phyloP scores from a whole-genome alignment of 2,888 invertebrate genomes.

The Dicycla oo region DNA sequence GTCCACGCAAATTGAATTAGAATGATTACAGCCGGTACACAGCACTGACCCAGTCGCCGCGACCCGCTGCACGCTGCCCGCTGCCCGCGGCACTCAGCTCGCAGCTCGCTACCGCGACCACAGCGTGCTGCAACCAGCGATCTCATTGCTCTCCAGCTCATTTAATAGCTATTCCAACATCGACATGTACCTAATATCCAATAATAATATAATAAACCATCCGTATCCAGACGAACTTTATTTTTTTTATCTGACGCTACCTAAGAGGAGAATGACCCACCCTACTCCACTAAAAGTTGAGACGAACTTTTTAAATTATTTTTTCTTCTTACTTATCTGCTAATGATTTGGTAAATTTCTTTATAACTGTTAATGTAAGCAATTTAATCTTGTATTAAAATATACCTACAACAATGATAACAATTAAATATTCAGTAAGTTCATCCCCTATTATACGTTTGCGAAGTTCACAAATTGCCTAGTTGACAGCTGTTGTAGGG shows the following conservation, averaged over 20 bases:
- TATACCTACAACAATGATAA: slow-evolving; percentile 20
- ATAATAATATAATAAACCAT: slow-evolving; percentile 27
- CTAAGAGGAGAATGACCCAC: slow-evolving; percentile 18
- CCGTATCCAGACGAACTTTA: slow-evolving; percentile 22
- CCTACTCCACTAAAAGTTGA: slow-evolving; percentile 44
- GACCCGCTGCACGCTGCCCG: slow-evolving; percentile 45
- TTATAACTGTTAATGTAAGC: slow-evolving; percentile 30
- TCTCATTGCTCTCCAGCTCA: slow-evolving; percentile 13
- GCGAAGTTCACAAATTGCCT: slow-evolving; percentile 24
- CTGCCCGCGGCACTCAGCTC: slow-evolving; percentile 1
- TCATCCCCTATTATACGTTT: slow-evolving; percentile 11
- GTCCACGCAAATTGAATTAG: slow-evolving; percentile 85
- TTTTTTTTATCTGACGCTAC: slow-evolving; percentile 23
- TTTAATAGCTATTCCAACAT: slow-evolving; percentile 8
- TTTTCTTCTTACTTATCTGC: slow-evolving; percentile 36
- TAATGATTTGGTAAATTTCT: slow-evolving; percentile 57
- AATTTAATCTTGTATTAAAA: slow-evolving; percentile 26
- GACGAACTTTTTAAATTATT: slow-evolving; percentile 57
- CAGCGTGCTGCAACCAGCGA: slow-evolving; percentile 12
- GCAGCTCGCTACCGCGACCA: neutral
- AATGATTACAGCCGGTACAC: slow-evolving; percentile 78
- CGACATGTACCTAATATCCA: neutral
- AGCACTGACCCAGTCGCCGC: slow-evolving; percentile 62
- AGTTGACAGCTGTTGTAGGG: slow-evolving; percentile 32
- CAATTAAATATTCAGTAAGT: slow-evolving; percentile 14